Conservation (phyloP, 2,113 vertebrate genomes). For the Nansenia antarctica region DNA sequence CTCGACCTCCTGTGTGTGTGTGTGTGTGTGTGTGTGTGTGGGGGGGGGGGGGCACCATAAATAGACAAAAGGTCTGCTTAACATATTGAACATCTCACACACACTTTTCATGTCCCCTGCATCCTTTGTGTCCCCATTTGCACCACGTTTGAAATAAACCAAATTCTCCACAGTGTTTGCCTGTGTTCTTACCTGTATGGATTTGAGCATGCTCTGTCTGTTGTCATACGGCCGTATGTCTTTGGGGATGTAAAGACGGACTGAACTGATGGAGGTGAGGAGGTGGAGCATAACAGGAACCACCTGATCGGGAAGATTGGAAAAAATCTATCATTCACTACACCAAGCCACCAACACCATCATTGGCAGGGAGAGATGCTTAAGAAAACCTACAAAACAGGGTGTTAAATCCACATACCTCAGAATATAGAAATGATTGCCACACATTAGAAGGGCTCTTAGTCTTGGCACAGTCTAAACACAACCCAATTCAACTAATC, state of each 20-base stretch:
- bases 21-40: no score
- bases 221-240: conserved; percentile 92
- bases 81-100: no score
- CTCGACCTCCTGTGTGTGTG: conserved; percentile 93
- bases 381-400: neutral
- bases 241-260: conserved; percentile 94
- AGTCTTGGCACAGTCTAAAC: neutral
- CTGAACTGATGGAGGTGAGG: conserved; percentile 91
- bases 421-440: neutral
- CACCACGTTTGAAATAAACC: neutral
- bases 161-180: neutral
- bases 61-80: neutral
- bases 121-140: no score
- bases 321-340: no score
- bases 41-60: neutral
- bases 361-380: neutral
- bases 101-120: neutral
- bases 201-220: conserved; percentile 93
- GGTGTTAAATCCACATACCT: neutral
- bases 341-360: neutral
- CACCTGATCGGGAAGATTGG: conserved; percentile 76
- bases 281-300: conserved; percentile 94
- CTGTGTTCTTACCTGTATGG: conserved; percentile 81
- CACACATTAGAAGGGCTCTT: neutral
- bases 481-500: neutral